A percentile compares a stretch with the other conserved stretches of the same genome.
phyloP scores from a whole-genome alignment of 1,140 invertebrate genomes.

The Drosophila quadrilineata region DNA sequence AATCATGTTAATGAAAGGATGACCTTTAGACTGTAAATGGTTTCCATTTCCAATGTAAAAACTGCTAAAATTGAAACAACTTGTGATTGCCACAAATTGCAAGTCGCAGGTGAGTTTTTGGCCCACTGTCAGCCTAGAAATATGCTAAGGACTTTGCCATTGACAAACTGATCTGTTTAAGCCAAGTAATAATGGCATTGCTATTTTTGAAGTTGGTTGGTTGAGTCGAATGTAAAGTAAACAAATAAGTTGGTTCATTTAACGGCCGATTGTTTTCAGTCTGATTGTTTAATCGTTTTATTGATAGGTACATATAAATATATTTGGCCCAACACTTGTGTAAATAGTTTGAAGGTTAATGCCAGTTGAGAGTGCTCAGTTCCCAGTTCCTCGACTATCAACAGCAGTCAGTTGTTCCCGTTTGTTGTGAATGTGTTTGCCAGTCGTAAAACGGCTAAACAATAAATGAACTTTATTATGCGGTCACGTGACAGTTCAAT shows the following conservation, averaged over 20 bases:
- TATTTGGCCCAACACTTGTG: constrained; percentile 33
- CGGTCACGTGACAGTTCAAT: constrained; percentile 61
- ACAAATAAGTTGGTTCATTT: constrained; percentile 33
- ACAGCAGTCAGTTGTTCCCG: constrained; percentile 21
- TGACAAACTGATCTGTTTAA: not conserved
- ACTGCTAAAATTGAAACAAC: too few species aligned
- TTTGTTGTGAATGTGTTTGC: constrained; percentile 8
- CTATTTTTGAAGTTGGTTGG: constrained; percentile 28
- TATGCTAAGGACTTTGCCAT: constrained; percentile 17
- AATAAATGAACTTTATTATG: constrained; percentile 24
- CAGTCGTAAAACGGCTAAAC: constrained; percentile 25
- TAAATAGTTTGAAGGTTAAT: constrained; percentile 59
- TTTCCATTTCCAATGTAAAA: not conserved
- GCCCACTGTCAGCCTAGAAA: constrained; percentile 15
- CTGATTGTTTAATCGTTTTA: constrained; percentile 26
- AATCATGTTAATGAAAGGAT: not conserved
- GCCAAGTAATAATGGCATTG: not conserved
- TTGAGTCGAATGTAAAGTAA: too few species aligned
- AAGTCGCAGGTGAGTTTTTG: not conserved
- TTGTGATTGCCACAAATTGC: not conserved
- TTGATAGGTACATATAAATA: constrained; percentile 7
- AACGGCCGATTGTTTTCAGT: constrained; percentile 32
- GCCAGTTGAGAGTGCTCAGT: constrained; percentile 30
- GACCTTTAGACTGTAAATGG: not conserved
- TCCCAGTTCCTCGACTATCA: too few species aligned